phyloP scores from a whole-genome alignment of 2,888 invertebrate species.

The Onthophagus sagittarius region DNA sequence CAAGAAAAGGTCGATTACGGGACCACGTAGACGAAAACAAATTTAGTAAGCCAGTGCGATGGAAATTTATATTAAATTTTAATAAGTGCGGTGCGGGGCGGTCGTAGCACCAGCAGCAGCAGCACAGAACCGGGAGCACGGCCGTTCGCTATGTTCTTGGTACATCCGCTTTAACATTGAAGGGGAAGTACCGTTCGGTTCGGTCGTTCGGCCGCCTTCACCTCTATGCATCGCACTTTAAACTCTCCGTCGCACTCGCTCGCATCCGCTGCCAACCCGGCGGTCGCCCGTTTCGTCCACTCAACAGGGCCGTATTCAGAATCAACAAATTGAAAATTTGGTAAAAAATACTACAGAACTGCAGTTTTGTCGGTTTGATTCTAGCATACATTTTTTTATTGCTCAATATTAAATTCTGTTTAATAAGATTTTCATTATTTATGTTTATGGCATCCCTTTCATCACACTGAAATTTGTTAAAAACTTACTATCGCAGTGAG shows the following conservation, averaged over 20 bases:
- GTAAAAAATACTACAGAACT: too few species aligned
- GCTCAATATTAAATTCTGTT: too few species aligned
- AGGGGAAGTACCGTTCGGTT: neutral
- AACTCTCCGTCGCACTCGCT: neutral
- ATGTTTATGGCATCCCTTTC: too few species aligned
- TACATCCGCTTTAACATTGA: neutral
- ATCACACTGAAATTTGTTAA: too few species aligned
- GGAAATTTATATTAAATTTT: slow-evolving; percentile 14
- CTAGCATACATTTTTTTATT: too few species aligned
- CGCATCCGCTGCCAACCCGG: neutral
- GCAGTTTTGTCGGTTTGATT: too few species aligned
- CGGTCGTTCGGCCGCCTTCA: neutral
- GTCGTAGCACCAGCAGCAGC: neutral
- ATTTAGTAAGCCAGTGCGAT: slow-evolving; percentile 3
- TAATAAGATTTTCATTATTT: too few species aligned
- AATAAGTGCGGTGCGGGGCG: neutral
- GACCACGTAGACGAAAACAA: slow-evolving; percentile 6
- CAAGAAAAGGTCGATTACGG: neutral
- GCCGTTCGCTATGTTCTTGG: neutral
- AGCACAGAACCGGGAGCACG: neutral
- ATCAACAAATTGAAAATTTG: neutral
- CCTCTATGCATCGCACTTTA: neutral
- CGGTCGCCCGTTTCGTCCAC: neutral
- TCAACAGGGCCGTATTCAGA: neutral
- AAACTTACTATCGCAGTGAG: too few species aligned